phyloP scores from a whole-genome alignment of 2,888 invertebrate genomes.

The Acrobasis consociella region DNA sequence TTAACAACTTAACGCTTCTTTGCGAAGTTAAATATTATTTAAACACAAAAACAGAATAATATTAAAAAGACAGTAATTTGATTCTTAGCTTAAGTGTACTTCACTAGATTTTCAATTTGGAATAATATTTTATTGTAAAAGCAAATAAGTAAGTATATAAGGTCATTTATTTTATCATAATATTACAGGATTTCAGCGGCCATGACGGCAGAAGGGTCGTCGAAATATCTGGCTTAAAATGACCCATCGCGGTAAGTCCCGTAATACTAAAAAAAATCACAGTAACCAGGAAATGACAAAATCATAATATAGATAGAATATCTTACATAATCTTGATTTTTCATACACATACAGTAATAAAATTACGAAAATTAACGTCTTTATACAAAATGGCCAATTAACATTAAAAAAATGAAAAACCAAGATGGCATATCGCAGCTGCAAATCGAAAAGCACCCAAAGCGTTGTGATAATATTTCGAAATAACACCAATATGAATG shows the following conservation, averaged over 20 bases:
- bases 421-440: slow-evolving; percentile 27
- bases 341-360: slow-evolving; percentile 4
- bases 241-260: no score
- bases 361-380: not conserved
- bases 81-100: not conserved
- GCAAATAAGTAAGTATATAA: slow-evolving; percentile 1
- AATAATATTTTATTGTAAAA: not conserved
- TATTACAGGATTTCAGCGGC: no score
- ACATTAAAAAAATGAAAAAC: slow-evolving; percentile 29
- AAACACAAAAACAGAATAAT: not conserved
- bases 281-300: no score
- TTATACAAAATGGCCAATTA: slow-evolving; percentile 8
- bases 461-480: slow-evolving; percentile 9
- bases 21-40: not conserved
- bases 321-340: slow-evolving; percentile 15
- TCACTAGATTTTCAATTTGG: not conserved
- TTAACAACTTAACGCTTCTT: slow-evolving; percentile 5
- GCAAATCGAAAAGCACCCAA: slow-evolving; percentile 19
- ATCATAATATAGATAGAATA: no score
- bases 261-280: no score
- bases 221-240: no score
- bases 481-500: not conserved
- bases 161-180: no score
- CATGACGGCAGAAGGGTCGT: no score
- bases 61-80: not conserved